phyloP scores from a whole-genome alignment of 2,797 vertebrate genomes.

The Sebastiscus albofasciatus region DNA sequence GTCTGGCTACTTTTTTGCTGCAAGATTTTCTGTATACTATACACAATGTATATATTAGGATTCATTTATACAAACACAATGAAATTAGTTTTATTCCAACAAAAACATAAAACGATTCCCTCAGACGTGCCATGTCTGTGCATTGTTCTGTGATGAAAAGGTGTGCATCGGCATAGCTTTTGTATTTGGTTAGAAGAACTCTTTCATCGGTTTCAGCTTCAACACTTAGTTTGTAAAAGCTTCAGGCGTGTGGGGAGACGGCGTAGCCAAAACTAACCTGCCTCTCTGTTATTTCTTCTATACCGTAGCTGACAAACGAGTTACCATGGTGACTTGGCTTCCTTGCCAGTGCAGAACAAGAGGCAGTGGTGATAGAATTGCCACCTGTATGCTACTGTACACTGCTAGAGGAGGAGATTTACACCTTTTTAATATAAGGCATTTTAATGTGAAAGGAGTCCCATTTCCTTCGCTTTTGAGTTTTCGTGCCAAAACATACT shows the following conservation, averaged over 20 bases:
- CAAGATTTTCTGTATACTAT: slow-evolving; percentile 57
- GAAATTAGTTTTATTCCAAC: slow-evolving; percentile 56
- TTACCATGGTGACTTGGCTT: slow-evolving; percentile 22
- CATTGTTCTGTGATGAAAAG: slow-evolving; percentile 60
- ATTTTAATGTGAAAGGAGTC: slow-evolving; percentile 20
- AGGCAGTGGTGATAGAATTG: slow-evolving; percentile 10
- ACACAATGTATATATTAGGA: slow-evolving; percentile 83
- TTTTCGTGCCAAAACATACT: slow-evolving; percentile 12
- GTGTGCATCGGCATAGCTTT: slow-evolving; percentile 57
- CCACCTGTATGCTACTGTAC: slow-evolving; percentile 4
- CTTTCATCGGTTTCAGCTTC: slow-evolving; percentile 29
- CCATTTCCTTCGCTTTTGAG: slow-evolving; percentile 22
- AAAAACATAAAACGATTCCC: slow-evolving; percentile 68
- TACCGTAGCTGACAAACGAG: neutral
- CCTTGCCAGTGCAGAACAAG: slow-evolving; percentile 10
- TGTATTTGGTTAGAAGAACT: slow-evolving; percentile 73
- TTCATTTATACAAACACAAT: slow-evolving; percentile 80
- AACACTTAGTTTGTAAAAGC: neutral
- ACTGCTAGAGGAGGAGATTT: slow-evolving; percentile 16
- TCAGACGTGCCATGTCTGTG: slow-evolving; percentile 65
- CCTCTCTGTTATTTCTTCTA: slow-evolving; percentile 29
- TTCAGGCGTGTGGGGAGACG: neutral
- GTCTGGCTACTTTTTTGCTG: slow-evolving; percentile 61
- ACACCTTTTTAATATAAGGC: slow-evolving; percentile 54
- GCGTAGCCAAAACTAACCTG: neutral